Base-by-base conservation (phyloP, 2,113 vertebrate genomes). In the Varanus komodoensis region DNA sequence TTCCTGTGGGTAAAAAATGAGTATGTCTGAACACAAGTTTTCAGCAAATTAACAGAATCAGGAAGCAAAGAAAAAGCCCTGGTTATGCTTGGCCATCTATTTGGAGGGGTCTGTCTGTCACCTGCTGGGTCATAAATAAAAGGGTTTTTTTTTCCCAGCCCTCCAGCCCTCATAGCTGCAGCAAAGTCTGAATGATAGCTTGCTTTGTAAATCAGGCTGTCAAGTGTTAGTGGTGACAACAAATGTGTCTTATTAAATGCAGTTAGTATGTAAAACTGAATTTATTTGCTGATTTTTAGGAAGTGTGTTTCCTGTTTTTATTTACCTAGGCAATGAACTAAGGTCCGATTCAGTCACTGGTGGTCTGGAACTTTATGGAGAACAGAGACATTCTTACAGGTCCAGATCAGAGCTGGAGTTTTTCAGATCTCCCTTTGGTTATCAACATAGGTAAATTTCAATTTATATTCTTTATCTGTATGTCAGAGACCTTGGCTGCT, bases 371-470 rank as follows among this genome's bases (percentile, higher is more conserved):
- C 95, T 97, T 19, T 98, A 97, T 91, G 97, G 97, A 94, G 99
- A 99, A 2, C 96, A 98, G 67, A 97, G 97, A 88, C 96, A 97
- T 34, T 92, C 94, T 14, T 97, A 96, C 74, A 97, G 98, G 74
- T 98, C 98, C 50, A 97, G 98, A 77, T 98, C 97, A 89, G 98
- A 97, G 87, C 97, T 97, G n/a, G 98, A 98, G 81, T 98, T 97
- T 48, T 97, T 98, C 64, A 96, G 98, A 92, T 98, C 97, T 44
- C 97, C 97, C 74, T 80, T 97, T 91, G 97, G 96, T n/a, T 96
- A 97, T 84, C 98, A 97, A 0, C 97, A 98, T 92, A 98, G 98
- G 98, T 98, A 93, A 19, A 4, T 91, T 9, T 61, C 38, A 75
- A 90, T 88, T 68, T 25, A 32, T 90, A 17, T 73, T 88, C 3